Conservation (phyloP, 1,140 invertebrate genomes). For the Monochamus saltuarius region DNA sequence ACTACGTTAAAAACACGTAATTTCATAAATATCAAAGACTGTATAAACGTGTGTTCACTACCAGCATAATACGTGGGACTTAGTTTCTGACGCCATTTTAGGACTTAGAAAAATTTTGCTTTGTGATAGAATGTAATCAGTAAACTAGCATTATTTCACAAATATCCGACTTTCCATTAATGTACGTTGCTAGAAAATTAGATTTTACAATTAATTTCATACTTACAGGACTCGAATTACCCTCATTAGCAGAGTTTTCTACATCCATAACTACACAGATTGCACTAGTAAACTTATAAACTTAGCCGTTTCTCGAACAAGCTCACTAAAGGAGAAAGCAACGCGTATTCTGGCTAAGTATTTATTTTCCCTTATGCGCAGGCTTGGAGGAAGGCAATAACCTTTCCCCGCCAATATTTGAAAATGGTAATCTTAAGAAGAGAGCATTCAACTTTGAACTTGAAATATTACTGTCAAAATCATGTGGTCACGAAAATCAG, state of each 20-base stretch:
- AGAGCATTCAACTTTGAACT: no score
- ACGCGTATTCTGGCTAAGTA: slow-evolving; percentile 25
- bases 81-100: slow-evolving; percentile 79
- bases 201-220: slow-evolving; percentile 32
- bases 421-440: no score
- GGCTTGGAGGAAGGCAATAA: slow-evolving; percentile 11
- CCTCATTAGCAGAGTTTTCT: slow-evolving; percentile 43
- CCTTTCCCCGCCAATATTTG: slow-evolving; percentile 1
- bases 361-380: slow-evolving; percentile 13
- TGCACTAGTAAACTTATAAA: slow-evolving; percentile 24
- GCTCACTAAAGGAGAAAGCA: slow-evolving; percentile 3
- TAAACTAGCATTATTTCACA: slow-evolving; percentile 35
- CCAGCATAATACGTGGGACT: slow-evolving; percentile 55
- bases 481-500: no score
- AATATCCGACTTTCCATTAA: slow-evolving; percentile 24
- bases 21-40: background rate
- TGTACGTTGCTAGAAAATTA: slow-evolving; percentile 28
- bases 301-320: slow-evolving; percentile 18
- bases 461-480: no score
- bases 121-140: slow-evolving; percentile 35
- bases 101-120: slow-evolving; percentile 80
- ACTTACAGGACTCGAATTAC: slow-evolving; percentile 45
- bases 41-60: slow-evolving; percentile 20
- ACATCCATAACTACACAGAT: slow-evolving; percentile 42
- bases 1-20: background rate